Evolutionary conservation across 2,888 invertebrate species (phyloP).

Genomic region (Belgica antarctica): DNA sequence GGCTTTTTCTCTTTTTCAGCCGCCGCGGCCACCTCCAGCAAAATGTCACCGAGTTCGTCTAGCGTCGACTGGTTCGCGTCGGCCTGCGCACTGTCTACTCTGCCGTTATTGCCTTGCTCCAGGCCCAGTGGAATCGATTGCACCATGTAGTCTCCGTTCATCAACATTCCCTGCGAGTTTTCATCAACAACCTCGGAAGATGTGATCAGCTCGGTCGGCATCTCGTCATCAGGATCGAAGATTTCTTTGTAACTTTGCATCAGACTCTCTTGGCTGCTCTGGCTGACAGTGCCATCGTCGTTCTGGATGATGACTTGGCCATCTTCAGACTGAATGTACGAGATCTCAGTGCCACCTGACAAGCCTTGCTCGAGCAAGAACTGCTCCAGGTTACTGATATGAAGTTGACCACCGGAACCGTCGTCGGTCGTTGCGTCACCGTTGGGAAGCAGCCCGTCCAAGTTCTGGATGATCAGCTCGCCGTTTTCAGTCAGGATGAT

Average conservation of each 20-base stretch:
- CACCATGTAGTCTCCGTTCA: slow-evolving; percentile 31
- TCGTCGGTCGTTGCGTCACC: not conserved
- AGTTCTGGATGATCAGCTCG: slow-evolving; percentile 29
- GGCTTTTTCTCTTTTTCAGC: slow-evolving; percentile 41
- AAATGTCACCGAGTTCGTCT: slow-evolving; percentile 36
- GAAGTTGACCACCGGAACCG: not conserved
- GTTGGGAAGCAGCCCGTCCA: slow-evolving; percentile 26
- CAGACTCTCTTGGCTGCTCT: slow-evolving; percentile 33
- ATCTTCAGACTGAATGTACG: slow-evolving; percentile 34
- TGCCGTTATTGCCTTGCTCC: not conserved
- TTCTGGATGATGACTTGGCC: slow-evolving; percentile 30
- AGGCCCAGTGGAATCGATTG: not conserved
- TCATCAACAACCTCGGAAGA: not conserved
- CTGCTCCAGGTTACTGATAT: slow-evolving; percentile 32
- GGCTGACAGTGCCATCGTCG: slow-evolving; percentile 16
- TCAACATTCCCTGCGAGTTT: not conserved
- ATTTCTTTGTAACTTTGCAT: slow-evolving; percentile 34
- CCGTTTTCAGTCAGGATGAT: slow-evolving; percentile 38
- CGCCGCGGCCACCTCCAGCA: slow-evolving; percentile 34
- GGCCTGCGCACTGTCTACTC: not conserved
- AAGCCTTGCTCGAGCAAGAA: slow-evolving; percentile 37
- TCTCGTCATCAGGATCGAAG: slow-evolving; percentile 30
- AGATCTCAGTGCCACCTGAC: slow-evolving; percentile 13
- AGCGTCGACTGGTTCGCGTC: slow-evolving; percentile 36
- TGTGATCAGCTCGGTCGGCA: slow-evolving; percentile 19